phyloP scores from a whole-genome alignment of 2,888 invertebrate species.

The Corbicula japonica region DNA sequence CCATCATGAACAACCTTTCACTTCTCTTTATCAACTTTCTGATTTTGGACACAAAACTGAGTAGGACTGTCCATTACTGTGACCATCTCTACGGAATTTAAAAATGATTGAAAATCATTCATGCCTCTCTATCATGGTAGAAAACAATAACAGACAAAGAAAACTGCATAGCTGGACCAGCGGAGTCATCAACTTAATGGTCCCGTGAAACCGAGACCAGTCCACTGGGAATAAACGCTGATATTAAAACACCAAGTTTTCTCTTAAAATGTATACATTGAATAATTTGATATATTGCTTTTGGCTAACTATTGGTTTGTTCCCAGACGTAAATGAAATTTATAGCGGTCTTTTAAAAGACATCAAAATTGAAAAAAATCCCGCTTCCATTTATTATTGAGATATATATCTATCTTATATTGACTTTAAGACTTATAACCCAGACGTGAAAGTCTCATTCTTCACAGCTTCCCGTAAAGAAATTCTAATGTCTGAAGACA shows the following conservation, averaged over 20 bases:
- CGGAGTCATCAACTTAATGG: slow-evolving; percentile 30
- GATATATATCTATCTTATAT: slow-evolving; percentile 28
- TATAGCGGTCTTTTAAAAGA: slow-evolving; percentile 45
- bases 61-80: slow-evolving; percentile 37
- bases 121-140: slow-evolving; percentile 19
- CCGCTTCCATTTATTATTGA: slow-evolving; percentile 28
- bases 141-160: slow-evolving; percentile 21
- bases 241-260: slow-evolving; percentile 35
- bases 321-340: slow-evolving; percentile 48
- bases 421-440: slow-evolving; percentile 26
- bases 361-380: slow-evolving; percentile 26
- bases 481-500: slow-evolving; percentile 39
- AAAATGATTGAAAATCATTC: slow-evolving; percentile 46
- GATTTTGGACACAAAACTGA: not conserved
- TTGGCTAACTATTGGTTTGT: slow-evolving; percentile 23
- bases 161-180: slow-evolving; percentile 23
- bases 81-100: slow-evolving; percentile 30
- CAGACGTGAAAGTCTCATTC: slow-evolving; percentile 32
- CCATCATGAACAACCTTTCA: too few species aligned
- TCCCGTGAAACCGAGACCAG: not conserved
- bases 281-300: slow-evolving; percentile 43
- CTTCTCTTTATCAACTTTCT: too few species aligned
- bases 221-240: slow-evolving; percentile 18
- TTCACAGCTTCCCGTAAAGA: slow-evolving; percentile 18
- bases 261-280: slow-evolving; percentile 28